A percentile compares a stretch with the other conserved stretches of the same genome.
Evolutionary conservation across 2,888 invertebrate genomes (phyloP).

Genomic region (Torymus auratus): DNA sequence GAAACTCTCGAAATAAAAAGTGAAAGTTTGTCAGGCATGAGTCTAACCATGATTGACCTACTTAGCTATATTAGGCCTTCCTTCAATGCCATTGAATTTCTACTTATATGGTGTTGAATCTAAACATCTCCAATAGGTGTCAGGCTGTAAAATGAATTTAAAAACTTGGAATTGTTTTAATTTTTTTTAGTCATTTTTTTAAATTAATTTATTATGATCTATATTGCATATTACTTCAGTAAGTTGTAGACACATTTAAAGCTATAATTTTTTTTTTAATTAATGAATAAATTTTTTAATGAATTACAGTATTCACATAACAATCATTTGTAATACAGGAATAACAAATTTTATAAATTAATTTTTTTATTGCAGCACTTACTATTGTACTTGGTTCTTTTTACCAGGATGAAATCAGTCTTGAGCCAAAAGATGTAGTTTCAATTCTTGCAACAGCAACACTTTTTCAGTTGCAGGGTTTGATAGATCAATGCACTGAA

Average conservation of each 20-base stretch:
- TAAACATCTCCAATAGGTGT: constrained; percentile 15
- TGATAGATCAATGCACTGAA: constrained; percentile 85
- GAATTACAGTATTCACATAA: constrained; percentile 10
- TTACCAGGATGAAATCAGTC: constrained; percentile 85
- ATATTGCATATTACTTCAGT: neutral
- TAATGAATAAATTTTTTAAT: neutral
- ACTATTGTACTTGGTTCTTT: constrained; percentile 85
- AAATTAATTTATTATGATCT: too few species aligned
- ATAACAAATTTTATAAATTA: neutral
- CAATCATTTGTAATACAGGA: too few species aligned
- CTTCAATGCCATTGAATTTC: constrained; percentile 30
- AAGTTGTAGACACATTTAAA: too few species aligned
- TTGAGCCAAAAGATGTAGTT: constrained; percentile 83
- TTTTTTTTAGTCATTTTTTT: too few species aligned
- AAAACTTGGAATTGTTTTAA: too few species aligned
- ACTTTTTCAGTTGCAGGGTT: constrained; percentile 84
- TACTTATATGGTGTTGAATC: constrained; percentile 49
- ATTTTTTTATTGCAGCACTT: constrained; percentile 79
- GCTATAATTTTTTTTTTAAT: neutral
- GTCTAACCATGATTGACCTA: constrained; percentile 60
- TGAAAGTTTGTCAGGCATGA: constrained; percentile 59
- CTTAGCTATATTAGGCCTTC: constrained; percentile 60
- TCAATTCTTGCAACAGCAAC: constrained; percentile 85
- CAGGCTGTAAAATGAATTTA: neutral
- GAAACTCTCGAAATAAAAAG: constrained; percentile 52